Base-by-base conservation (phyloP, 2,113 vertebrate species). In the Atrichornis clamosus region DNA sequence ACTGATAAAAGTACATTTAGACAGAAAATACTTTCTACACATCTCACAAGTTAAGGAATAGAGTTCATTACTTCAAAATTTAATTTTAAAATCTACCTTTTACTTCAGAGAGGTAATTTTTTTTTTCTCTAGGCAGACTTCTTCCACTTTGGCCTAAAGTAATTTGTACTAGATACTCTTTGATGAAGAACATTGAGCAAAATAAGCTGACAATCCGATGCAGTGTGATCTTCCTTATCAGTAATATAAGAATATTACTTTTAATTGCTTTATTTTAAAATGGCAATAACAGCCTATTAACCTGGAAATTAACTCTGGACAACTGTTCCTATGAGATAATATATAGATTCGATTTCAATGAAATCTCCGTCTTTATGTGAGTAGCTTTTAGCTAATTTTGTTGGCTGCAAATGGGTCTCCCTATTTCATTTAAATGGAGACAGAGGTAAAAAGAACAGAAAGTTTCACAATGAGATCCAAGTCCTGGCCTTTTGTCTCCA, bases 351-450 rank as follows among this genome's bases (percentile, higher is more conserved):
- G 32, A 86, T 88, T 96, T 85, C 70, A 30, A 52, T 59, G 44
- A 94, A 89, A 92, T 55, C 46, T 75, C 87, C 90, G 52, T 80
- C 95, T 94, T 95, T 94, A 96, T 87, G 22, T 60, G 76, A 68
- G 21, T 27, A 44, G 82, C 82, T 73, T 89, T 97, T 95, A 96
- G 79, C 50, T 90, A 93, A 80, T 92, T 97, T 92, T 69, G 79
- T 93, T 92, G 93, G 94, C 87, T 84, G 62, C 33, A 52, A 64
- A 76, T 60, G 47, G 30, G 44, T 63, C 33, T 69, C 65, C 53
- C 87, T 95, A 95, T 95, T 97, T 97, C 94, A 96, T 91, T 96
- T 97, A 95, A 90, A 90, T 73, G 55, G 60, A 84, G 27, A 69
- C 58, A 91, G 67, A 94, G 85, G 41, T 65, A 91, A 96, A 93